Percentiles rank a stretch among this genome's conserved stretches.
These are phyloP conservation scores for Sebastes vulpes DNA, from an alignment of 2,797 vertebrate species.

Conservation along the genomic window DNA sequence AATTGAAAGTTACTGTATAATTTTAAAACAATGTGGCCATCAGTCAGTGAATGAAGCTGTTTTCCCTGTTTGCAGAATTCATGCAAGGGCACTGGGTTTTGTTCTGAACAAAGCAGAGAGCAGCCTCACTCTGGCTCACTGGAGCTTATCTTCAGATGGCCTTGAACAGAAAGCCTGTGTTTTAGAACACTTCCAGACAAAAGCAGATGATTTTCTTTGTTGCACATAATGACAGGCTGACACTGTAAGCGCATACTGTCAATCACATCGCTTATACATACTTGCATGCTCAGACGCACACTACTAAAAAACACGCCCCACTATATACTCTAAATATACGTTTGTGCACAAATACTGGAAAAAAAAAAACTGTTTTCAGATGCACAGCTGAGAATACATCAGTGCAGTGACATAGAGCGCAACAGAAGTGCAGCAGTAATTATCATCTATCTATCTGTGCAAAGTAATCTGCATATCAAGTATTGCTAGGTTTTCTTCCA, in stretches of 20 bases:
- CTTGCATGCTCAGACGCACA: not conserved
- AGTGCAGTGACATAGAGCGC: not conserved
- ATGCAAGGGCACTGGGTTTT: constrained; percentile 21
- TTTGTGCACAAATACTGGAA: not conserved
- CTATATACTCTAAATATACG: not conserved
- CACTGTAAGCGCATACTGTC: not conserved
- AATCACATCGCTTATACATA: constrained; percentile 9
- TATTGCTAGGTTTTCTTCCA: constrained; percentile 34
- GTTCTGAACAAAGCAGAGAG: constrained; percentile 30
- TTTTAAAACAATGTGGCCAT: constrained; percentile 34
- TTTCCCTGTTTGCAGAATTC: constrained; percentile 15
- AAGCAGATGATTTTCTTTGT: constrained; percentile 55
- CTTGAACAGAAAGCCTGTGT: constrained; percentile 50
- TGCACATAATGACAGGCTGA: constrained; percentile 43
- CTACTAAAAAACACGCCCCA: not conserved
- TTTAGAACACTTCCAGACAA: constrained; percentile 51
- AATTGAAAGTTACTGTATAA: constrained; percentile 8
- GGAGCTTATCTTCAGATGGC: constrained; percentile 71
- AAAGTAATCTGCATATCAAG: constrained; percentile 67
- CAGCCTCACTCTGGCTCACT: constrained; percentile 32
- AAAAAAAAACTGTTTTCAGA: constrained; percentile 21
- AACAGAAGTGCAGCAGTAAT: constrained; percentile 45
- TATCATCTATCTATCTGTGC: constrained; percentile 49
- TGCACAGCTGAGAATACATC: constrained; percentile 26
- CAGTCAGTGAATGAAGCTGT: constrained; percentile 26